Base-by-base conservation (phyloP, 1,140 invertebrate species). In the Drosophila jambulina region DNA sequence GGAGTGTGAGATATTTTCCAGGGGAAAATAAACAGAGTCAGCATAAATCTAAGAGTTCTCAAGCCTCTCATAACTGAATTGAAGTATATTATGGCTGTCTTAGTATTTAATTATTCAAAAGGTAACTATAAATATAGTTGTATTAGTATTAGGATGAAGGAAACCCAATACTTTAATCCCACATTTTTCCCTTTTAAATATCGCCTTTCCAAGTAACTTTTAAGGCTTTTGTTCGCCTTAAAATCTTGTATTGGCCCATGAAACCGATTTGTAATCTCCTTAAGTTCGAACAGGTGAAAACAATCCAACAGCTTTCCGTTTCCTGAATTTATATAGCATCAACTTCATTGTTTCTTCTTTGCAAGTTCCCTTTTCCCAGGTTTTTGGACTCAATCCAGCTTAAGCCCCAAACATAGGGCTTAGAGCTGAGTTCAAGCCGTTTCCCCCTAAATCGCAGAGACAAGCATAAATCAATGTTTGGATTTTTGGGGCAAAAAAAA, bases 391-490 rank as follows among this genome's bases (percentile, higher is more conserved):
- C 19, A 27, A 62, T 67, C 57, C 63, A 46, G 63, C 56, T 61
- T 61, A 61, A 61, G 23, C 46, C 29, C 13, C 27, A 69, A 42
- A 49, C 19, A 68, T 15, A 21, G 3, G 49, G 62, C 27, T 61
- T 23, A 15, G 12, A 64, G 32, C 27, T 15, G 19, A 64, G 15
- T 60, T 36, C 12, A 32, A 25, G 32, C n/a, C 25, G 13, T 6
- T n/a, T 23, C 34, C 43, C 25, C 74, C 48, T 53, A 23, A 54
- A 59, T 67, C 43, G n/a, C 49, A 43, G 42, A 34, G 43, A 49
- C 43, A 75, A 77, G 51, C 82, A 84, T 84, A 81, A 84, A 84
- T 85, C 82, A 84, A 65, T 65, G 76, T 56, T 81, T 68, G 56
- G 54, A 38, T 48, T 71, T 61, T 49, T 21, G 17, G 4, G 3